phyloP scores from a whole-genome alignment of 2,113 vertebrate species.

The Rhegmatorhina hoffmannsi region DNA sequence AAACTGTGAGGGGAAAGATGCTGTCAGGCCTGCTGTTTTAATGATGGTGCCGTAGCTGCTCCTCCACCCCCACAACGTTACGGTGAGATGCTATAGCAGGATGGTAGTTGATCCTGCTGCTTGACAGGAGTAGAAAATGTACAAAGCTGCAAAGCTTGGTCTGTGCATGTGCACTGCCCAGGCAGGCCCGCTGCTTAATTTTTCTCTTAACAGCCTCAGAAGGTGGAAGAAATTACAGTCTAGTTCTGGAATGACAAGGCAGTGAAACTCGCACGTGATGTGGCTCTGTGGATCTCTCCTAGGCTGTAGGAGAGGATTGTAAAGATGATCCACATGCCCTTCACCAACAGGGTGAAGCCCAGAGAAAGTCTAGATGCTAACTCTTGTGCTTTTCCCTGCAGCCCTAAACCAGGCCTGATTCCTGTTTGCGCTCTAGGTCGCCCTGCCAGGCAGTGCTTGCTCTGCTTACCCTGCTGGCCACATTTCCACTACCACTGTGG shows the following conservation, averaged over 20 bases:
- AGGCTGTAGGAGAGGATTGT: constrained; percentile 73
- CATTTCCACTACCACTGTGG: background rate
- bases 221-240: constrained; percentile 74
- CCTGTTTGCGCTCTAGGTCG: background rate
- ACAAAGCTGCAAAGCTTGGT: background rate
- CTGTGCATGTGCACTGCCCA: background rate
- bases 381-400: background rate
- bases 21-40: background rate
- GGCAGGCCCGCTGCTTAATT: background rate
- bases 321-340: constrained; percentile 68
- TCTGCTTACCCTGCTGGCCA: background rate
- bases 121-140: background rate
- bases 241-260: constrained; percentile 84
- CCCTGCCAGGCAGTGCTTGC: background rate
- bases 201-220: constrained; percentile 68
- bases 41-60: background rate
- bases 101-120: background rate
- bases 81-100: background rate
- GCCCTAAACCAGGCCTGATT: background rate
- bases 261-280: constrained; percentile 63
- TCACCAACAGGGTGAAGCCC: background rate
- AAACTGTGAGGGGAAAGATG: background rate
- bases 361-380: background rate
- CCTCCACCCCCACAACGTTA: background rate
- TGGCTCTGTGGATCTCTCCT: constrained; percentile 78